phyloP scores from a whole-genome alignment of 2,113 vertebrate genomes.

The Opisthocomus hoazin region DNA sequence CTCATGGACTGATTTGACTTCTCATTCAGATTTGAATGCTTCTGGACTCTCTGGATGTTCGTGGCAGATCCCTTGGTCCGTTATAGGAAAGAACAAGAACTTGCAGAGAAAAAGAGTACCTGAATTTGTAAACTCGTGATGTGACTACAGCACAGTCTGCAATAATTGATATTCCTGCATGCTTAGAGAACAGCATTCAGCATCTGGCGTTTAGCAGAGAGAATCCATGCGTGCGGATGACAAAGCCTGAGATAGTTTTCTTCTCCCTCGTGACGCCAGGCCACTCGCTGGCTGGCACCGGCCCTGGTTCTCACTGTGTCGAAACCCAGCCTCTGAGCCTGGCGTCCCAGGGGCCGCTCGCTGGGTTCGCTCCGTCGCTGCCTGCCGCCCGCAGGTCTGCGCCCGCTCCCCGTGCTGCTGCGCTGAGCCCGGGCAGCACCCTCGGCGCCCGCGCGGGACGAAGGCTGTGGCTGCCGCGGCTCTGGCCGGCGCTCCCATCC shows the following conservation, averaged over 20 bases:
- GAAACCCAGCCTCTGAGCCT: fast-evolving
- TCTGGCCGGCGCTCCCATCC: too few species aligned
- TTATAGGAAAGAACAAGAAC: background rate
- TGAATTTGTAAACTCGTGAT: background rate
- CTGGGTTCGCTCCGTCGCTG: background rate
- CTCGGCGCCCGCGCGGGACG: too few species aligned
- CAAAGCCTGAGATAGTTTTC: constrained; percentile 45
- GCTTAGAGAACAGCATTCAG: background rate
- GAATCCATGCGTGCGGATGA: background rate
- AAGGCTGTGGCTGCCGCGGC: too few species aligned
- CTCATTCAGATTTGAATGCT: background rate
- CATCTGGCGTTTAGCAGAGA: constrained; percentile 21
- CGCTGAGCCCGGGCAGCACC: background rate
- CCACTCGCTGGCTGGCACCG: background rate
- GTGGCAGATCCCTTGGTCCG: background rate
- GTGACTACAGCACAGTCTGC: background rate
- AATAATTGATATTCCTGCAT: background rate
- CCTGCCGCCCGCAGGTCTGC: background rate
- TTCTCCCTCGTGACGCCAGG: background rate
- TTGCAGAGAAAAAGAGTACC: background rate
- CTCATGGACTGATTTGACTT: background rate
- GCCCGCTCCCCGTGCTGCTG: background rate
- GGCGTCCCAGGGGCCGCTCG: background rate
- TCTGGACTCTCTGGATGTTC: background rate
- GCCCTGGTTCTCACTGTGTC: background rate